phyloP scores from a whole-genome alignment of 2,888 invertebrate species.

The Stenodema calcarata region DNA sequence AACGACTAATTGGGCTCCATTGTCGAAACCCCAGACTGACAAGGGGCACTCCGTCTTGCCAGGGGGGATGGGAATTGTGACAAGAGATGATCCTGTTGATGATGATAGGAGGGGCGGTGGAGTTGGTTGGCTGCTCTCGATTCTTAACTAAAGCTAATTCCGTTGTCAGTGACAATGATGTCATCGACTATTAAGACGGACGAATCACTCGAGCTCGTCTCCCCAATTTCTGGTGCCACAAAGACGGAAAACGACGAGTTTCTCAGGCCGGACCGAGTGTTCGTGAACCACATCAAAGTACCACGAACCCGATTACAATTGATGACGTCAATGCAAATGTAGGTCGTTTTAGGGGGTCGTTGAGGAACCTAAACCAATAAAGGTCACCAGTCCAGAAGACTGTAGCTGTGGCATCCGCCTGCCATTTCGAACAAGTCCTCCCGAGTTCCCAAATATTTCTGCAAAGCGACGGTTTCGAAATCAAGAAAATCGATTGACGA shows the following conservation, averaged over 20 bases:
- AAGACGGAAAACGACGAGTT: neutral
- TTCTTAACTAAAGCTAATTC: slow-evolving; percentile 37
- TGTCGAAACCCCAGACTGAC: slow-evolving; percentile 8
- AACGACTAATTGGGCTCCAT: slow-evolving; percentile 27
- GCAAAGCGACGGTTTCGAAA: too few species aligned
- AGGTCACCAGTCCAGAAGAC: too few species aligned
- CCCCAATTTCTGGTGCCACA: neutral
- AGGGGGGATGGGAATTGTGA: neutral
- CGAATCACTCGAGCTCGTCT: neutral
- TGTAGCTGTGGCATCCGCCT: too few species aligned
- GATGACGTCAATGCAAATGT: too few species aligned
- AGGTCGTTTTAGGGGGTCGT: too few species aligned
- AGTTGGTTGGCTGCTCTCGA: neutral
- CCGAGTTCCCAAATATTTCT: too few species aligned
- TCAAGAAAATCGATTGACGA: too few species aligned
- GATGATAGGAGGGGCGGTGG: neutral
- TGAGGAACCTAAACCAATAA: too few species aligned
- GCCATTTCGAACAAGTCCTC: too few species aligned
- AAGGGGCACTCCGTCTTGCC: neutral
- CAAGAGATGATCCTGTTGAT: slow-evolving; percentile 40
- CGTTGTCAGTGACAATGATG: slow-evolving; percentile 33
- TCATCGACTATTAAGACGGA: slow-evolving; percentile 32
- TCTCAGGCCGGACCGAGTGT: neutral
- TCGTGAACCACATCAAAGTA: too few species aligned
- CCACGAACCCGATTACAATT: too few species aligned